A percentile compares a stretch with the other conserved stretches of the same genome.
These are phyloP conservation scores for Zoanthus sansibaricus DNA, from an alignment of 92 coral and sea anemone species.

Conservation along the genomic window DNA sequence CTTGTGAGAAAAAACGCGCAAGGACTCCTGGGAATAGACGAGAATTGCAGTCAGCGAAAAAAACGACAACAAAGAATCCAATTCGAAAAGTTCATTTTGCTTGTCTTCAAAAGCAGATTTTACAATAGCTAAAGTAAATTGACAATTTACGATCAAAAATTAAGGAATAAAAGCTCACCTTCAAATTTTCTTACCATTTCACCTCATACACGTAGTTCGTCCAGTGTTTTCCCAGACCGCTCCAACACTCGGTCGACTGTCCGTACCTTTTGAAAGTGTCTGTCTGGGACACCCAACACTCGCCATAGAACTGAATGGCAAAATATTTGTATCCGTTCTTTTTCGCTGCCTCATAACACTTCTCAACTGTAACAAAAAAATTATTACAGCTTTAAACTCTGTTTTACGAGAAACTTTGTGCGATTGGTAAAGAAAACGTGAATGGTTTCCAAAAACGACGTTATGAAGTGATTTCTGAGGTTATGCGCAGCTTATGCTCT, in stretches of 20 bases:
- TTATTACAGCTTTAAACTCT: background rate
- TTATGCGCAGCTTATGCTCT: too few relatives aligned
- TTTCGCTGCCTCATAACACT: slow-evolving; percentile 41
- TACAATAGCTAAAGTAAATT: background rate
- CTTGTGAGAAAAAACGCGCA: too few relatives aligned
- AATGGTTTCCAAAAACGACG: background rate
- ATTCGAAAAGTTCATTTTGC: too few relatives aligned
- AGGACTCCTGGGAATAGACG: too few relatives aligned
- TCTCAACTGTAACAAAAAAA: slow-evolving; percentile 10
- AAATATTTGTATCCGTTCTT: slow-evolving; percentile 34
- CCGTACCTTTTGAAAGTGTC: slow-evolving; percentile 16
- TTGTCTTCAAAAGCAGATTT: background rate
- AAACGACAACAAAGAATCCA: too few relatives aligned
- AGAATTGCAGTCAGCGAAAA: too few relatives aligned
- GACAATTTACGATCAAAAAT: background rate
- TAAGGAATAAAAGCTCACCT: background rate
- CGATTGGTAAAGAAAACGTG: background rate
- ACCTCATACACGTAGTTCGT: slow-evolving; percentile 41
- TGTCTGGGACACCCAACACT: slow-evolving; percentile 51
- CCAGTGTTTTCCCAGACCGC: slow-evolving; percentile 32
- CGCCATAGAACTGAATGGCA: slow-evolving; percentile 61
- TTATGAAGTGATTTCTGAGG: too few relatives aligned
- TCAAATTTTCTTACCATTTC: slow-evolving; percentile 16
- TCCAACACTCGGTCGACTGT: slow-evolving; percentile 23
- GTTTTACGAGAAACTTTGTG: background rate